phyloP scores from a whole-genome alignment of 92 coral and sea anemone genomes.

The Porites divaricata region DNA sequence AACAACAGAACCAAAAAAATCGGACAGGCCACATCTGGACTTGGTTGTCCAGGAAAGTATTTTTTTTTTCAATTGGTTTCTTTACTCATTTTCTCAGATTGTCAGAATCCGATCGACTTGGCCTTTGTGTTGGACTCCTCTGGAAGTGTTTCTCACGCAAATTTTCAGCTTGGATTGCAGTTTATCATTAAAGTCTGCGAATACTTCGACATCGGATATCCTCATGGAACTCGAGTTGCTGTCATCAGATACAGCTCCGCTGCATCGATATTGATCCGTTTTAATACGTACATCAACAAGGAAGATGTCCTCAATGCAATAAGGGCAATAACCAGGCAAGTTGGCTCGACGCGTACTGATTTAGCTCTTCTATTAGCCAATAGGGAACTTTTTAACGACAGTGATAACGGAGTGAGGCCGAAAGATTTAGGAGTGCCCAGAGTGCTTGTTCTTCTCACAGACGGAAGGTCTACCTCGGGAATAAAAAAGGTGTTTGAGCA shows the following conservation, averaged over 20 bases:
- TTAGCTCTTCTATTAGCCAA: slow-evolving; percentile 61
- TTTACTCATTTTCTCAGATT: slow-evolving; percentile 31
- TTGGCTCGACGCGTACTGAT: slow-evolving; percentile 64
- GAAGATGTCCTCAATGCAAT: slow-evolving; percentile 34
- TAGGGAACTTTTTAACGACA: slow-evolving; percentile 38
- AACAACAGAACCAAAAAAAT: too few species aligned
- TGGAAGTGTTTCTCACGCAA: slow-evolving; percentile 44
- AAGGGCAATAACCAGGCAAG: slow-evolving; percentile 21
- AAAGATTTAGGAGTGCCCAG: slow-evolving; percentile 58
- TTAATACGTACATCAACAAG: slow-evolving; percentile 38
- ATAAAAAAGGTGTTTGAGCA: slow-evolving; percentile 38
- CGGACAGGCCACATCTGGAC: too few species aligned
- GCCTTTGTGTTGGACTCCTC: slow-evolving; percentile 75
- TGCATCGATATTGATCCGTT: slow-evolving; percentile 57
- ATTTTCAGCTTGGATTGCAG: slow-evolving; percentile 48
- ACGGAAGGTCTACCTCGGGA: slow-evolving; percentile 58
- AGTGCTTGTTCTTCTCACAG: slow-evolving; percentile 72
- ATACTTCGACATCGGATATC: slow-evolving; percentile 50
- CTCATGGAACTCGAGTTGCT: slow-evolving; percentile 65
- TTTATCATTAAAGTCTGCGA: slow-evolving; percentile 54
- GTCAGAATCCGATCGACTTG: slow-evolving; percentile 70
- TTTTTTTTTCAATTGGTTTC: too few species aligned
- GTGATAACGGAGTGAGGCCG: slow-evolving; percentile 58
- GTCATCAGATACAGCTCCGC: slow-evolving; percentile 52
- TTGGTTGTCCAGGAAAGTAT: too few species aligned